A percentile compares a stretch with the other conserved stretches of the same genome.
phyloP scores from a whole-genome alignment of 2,797 vertebrate species.

The Gymnothorax javanicus region DNA sequence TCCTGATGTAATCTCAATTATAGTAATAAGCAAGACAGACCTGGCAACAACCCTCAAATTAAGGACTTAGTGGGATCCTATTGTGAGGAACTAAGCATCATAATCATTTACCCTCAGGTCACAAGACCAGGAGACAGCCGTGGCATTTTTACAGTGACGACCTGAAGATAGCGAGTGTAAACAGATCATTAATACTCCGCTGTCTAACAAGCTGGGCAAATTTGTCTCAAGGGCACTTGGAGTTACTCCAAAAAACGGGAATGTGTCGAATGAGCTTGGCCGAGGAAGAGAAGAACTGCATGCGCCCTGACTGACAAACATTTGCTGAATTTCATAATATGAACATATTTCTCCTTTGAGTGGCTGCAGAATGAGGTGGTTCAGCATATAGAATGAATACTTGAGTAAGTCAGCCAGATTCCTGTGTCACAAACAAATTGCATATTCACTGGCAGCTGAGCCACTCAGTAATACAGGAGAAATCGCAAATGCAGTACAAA shows the following conservation, averaged over 20 bases:
- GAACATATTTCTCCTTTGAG: neutral
- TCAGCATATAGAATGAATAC: too few relatives aligned
- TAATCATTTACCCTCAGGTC: constrained; percentile 13
- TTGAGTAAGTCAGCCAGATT: too few relatives aligned
- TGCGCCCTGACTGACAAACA: neutral
- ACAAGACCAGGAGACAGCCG: neutral
- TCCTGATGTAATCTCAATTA: neutral
- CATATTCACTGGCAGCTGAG: too few relatives aligned
- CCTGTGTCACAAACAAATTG: too few relatives aligned
- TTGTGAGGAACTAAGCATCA: neutral
- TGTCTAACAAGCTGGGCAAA: neutral
- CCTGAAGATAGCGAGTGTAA: neutral
- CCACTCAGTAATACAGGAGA: too few relatives aligned
- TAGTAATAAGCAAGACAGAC: neutral
- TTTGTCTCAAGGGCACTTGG: neutral
- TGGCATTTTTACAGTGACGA: neutral
- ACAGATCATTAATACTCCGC: constrained; percentile 2
- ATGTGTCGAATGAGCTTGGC: neutral
- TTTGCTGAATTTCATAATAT: neutral
- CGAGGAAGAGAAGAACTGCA: neutral
- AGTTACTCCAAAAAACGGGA: neutral
- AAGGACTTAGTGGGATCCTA: neutral
- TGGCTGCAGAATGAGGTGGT: neutral
- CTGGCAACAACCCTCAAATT: neutral
- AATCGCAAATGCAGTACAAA: too few relatives aligned